Evolutionary conservation across 2,888 invertebrate genomes (phyloP).

Genomic region (Nephrotoma appendiculata): DNA sequence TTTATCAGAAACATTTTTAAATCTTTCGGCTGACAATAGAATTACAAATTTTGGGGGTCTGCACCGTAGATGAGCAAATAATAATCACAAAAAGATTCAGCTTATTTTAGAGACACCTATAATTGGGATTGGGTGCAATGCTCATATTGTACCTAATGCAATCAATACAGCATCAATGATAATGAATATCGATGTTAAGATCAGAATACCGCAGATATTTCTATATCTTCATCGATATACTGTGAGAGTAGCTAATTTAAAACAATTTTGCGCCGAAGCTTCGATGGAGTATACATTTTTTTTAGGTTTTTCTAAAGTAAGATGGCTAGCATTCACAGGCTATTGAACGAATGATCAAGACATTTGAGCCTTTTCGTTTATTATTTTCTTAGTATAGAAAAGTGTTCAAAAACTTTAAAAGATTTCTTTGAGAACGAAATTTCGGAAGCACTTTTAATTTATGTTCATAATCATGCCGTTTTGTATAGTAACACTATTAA

Average conservation of each 20-base stretch:
- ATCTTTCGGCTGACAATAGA: too few relatives aligned
- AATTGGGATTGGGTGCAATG: too few relatives aligned
- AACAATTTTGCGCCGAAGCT: background rate
- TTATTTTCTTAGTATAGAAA: constrained; percentile 1
- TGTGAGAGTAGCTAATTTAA: constrained; percentile 13
- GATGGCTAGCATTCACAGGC: constrained; percentile 2
- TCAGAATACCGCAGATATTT: constrained; percentile 5
- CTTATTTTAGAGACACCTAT: too few relatives aligned
- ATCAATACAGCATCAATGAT: constrained; percentile 12
- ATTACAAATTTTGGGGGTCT: too few relatives aligned
- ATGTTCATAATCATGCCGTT: background rate
- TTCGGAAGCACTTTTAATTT: background rate
- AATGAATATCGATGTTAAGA: constrained; percentile 14
- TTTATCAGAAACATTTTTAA: too few relatives aligned
- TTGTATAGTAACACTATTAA: background rate
- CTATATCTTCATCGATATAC: constrained; percentile 17
- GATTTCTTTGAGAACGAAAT: background rate
- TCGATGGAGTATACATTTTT: background rate
- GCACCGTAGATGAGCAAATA: too few relatives aligned
- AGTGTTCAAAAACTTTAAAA: background rate
- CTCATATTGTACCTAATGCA: constrained; percentile 5
- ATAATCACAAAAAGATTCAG: too few relatives aligned
- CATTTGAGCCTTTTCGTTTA: background rate
- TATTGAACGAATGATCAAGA: background rate
- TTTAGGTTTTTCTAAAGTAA: background rate